Evolutionary conservation across 2,888 invertebrate species (phyloP), one percentile per base, ranked within the genome.

Genomic region (Chrysodeixis includens): DNA sequence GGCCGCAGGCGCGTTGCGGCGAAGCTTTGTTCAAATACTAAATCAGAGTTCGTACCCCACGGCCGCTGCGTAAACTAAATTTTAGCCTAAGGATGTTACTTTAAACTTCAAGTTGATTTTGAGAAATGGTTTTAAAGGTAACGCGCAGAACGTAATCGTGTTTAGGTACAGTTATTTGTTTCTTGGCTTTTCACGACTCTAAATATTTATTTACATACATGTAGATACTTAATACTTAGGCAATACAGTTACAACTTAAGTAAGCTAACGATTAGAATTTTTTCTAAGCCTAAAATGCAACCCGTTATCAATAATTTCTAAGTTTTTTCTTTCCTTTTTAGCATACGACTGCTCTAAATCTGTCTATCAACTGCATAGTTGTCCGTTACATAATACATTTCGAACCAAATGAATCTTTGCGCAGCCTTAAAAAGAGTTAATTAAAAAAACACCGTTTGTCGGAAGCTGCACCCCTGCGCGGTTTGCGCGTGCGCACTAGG

Each of bases 11-110:
- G 84, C 78, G 86, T 79, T 69, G 88, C 90, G 90, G 90, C 82
- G 77, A 81, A 72, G 84, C 92, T 93, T 92, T 94, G 93, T 90
- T 87, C 90, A 92, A 93, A 93, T 91, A 93, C 77, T 81, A 79
- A 62, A 63, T 56, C 82, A 58, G 74, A 80, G 68, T 78, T 79
- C 78, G 81, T 83, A 82, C 83, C 85, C 69, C 46, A 74, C 58
- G 69, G 76, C 18, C 60, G 22, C 54, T 69, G 56, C 64, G 57
- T 68, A 68, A 32, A 55, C 46, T 32, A 60, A 74, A 62, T 56
- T 69, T 72, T 61, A 55, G 55, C 30, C 22, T 73, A 77, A 74
- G 74, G 70, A 66, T 68, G 66, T 30, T 26, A 51, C 62, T 14
- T 8, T 8, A 8, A 46, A 26, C 18, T 44, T 26, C 35, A 14